Evolutionary conservation across 2,888 invertebrate species (phyloP).

Genomic region (Aphodius granarius): DNA sequence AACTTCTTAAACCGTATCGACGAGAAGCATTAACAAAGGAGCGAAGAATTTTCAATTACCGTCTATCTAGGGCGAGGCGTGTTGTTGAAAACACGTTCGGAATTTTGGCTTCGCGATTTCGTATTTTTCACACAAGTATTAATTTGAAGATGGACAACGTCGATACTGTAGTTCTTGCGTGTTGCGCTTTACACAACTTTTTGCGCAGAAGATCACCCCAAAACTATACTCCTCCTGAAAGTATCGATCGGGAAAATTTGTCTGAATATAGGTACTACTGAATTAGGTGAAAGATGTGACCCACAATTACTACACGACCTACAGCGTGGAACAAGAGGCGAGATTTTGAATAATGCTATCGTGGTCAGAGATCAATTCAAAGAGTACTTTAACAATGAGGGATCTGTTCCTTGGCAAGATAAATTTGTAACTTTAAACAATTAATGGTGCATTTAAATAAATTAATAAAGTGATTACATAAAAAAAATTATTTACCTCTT

Average conservation of each 20-base stretch:
- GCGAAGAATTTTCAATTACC: slow-evolving; percentile 29
- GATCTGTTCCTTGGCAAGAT: slow-evolving; percentile 25
- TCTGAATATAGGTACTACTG: slow-evolving; percentile 19
- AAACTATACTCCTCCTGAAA: slow-evolving; percentile 26
- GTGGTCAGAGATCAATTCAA: slow-evolving; percentile 26
- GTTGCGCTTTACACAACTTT: slow-evolving; percentile 31
- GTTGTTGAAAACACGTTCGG: slow-evolving; percentile 24
- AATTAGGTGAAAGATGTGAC: slow-evolving; percentile 20
- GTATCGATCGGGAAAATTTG: slow-evolving; percentile 27
- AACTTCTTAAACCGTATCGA: slow-evolving; percentile 23
- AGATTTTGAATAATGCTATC: slow-evolving; percentile 24
- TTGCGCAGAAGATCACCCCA: slow-evolving; percentile 23
- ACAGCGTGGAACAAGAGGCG: slow-evolving; percentile 25
- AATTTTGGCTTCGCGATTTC: slow-evolving; percentile 12
- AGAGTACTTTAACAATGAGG: slow-evolving; percentile 24
- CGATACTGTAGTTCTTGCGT: slow-evolving; percentile 30
- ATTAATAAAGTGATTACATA: slow-evolving; percentile 17
- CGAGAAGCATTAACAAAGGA: slow-evolving; percentile 24
- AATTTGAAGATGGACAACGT: slow-evolving; percentile 21
- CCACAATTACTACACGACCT: slow-evolving; percentile 26
- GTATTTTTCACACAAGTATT: slow-evolving; percentile 8
- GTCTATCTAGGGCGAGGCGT: slow-evolving; percentile 28
- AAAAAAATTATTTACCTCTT: slow-evolving; percentile 3
- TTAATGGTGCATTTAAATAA: slow-evolving; percentile 23
- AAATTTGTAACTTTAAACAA: slow-evolving; percentile 25